phyloP scores from a whole-genome alignment of 2,888 invertebrate species.

The Xestia sexstrigata region DNA sequence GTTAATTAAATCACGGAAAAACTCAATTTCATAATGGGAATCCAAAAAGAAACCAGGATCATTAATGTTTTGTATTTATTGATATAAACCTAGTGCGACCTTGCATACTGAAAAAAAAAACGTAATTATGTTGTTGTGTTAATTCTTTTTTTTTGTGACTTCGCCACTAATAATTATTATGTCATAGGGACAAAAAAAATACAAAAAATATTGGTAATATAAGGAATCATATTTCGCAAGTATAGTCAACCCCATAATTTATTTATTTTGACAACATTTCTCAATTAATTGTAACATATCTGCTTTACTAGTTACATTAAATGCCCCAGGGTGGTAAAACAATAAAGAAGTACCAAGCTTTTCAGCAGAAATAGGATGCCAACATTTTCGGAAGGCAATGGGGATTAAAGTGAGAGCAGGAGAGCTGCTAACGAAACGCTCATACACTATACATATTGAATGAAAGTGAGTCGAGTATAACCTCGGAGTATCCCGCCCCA shows the following conservation, averaged over 20 bases:
- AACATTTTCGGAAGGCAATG: constrained; percentile 9
- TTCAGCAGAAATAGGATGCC: background rate
- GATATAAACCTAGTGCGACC: too few relatives aligned
- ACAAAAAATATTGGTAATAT: background rate
- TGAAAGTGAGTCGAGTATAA: constrained; percentile 22
- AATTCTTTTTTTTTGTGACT: too few relatives aligned
- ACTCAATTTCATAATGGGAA: too few relatives aligned
- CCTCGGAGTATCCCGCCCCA: constrained; percentile 26
- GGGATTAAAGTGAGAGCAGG: background rate
- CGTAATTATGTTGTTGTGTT: too few relatives aligned
- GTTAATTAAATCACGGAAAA: too few relatives aligned
- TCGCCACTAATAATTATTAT: too few relatives aligned
- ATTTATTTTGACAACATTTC: background rate
- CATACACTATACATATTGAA: constrained; percentile 37
- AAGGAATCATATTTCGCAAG: background rate
- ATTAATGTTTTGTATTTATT: too few relatives aligned
- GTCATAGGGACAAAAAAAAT: background rate
- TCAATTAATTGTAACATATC: too few relatives aligned
- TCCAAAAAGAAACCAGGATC: too few relatives aligned
- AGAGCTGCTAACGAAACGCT: constrained; percentile 24
- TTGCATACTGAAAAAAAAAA: too few relatives aligned
- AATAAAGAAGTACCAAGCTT: background rate
- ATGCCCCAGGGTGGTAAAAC: background rate
- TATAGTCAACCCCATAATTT: background rate
- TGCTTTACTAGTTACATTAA: background rate